These are phyloP conservation scores for Telmatherina bonti DNA, from an alignment of 2,797 vertebrate species.

Conservation along the genomic window DNA sequence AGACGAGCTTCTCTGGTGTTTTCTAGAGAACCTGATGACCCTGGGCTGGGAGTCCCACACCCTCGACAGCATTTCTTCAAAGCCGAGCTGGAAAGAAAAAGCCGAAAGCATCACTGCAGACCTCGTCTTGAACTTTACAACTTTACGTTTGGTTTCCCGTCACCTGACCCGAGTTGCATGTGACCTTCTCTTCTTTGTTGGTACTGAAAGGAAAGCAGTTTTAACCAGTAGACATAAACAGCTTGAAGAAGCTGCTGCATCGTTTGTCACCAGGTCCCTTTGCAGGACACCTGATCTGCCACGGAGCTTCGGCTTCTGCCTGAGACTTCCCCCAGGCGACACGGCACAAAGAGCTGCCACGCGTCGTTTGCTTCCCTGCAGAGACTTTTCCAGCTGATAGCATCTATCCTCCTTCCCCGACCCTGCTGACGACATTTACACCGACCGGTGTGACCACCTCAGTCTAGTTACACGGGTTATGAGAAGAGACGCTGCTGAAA, in stretches of 20 bases:
- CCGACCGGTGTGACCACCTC: no score
- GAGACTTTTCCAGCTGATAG: constrained; percentile 37
- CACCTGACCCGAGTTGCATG: constrained; percentile 25
- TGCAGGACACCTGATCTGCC: constrained; percentile 41
- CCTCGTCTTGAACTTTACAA: constrained; percentile 21
- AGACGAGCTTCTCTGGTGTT: constrained; percentile 83
- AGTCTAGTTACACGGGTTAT: no score
- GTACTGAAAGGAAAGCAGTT: constrained; percentile 17
- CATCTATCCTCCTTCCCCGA: constrained; percentile 14
- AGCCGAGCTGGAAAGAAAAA: constrained; percentile 77
- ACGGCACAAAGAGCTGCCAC: constrained; percentile 27
- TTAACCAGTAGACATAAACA: constrained; percentile 29
- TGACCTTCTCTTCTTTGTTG: not conserved
- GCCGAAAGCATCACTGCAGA: constrained; percentile 40
- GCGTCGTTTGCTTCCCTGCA: constrained; percentile 53
- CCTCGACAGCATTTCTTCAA: constrained; percentile 81
- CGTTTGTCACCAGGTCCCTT: constrained; percentile 44
- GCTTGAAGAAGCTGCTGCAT: constrained; percentile 28
- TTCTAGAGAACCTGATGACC: constrained; percentile 87
- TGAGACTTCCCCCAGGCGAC: constrained; percentile 35
- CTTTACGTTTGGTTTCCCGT: constrained; percentile 9
- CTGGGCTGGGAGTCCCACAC: constrained; percentile 80
- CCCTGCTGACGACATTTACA: constrained; percentile 32
- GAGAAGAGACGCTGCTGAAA: no score
- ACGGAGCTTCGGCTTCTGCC: constrained; percentile 12